phyloP scores from a whole-genome alignment of 2,113 vertebrate genomes.

The Scophthalmus maximus region DNA sequence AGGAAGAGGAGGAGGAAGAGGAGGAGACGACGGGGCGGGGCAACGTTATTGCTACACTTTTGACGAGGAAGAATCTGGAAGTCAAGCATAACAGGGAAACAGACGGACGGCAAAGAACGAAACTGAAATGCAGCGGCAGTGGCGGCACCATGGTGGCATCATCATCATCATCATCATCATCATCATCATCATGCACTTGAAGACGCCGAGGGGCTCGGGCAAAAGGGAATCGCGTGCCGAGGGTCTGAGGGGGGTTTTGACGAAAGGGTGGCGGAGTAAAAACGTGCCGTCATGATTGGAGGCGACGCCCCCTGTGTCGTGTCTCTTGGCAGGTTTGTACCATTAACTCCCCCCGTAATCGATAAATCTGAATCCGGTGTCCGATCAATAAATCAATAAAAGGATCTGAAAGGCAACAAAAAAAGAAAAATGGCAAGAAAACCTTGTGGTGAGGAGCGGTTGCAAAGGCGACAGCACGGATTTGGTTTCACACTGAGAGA shows the following conservation, averaged over 20 bases:
- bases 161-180: too few species aligned
- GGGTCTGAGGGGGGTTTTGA: slow-evolving; percentile 18
- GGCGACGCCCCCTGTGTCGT: slow-evolving; percentile 55
- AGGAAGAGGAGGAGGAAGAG: too few species aligned
- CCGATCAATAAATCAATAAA: too few species aligned
- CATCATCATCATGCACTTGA: slow-evolving; percentile 74
- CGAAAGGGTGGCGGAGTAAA: slow-evolving; percentile 8
- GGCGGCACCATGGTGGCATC: too few species aligned
- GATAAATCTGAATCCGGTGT: slow-evolving; percentile 17
- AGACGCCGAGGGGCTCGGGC: slow-evolving; percentile 47
- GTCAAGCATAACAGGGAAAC: slow-evolving; percentile 76
- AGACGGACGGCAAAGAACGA: slow-evolving; percentile 55
- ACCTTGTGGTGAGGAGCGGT: slow-evolving; percentile 51
- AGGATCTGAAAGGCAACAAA: slow-evolving; percentile 56
- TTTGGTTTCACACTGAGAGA: slow-evolving; percentile 62
- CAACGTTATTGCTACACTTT: slow-evolving; percentile 83
- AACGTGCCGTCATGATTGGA: slow-evolving; percentile 40
- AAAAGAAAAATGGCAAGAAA: slow-evolving; percentile 43
- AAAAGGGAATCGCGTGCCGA: slow-evolving; percentile 38
- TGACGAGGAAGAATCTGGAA: slow-evolving; percentile 79
- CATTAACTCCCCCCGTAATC: slow-evolving; percentile 15
- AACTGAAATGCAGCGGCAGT: slow-evolving; percentile 70
- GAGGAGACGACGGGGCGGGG: too few species aligned
- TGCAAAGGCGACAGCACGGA: slow-evolving; percentile 71
- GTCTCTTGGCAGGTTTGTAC: slow-evolving; percentile 55